Evolutionary conservation across 64 coral and sea anemone species (phyloP).

Genomic region (Dendrophyllia cribrosa): DNA sequence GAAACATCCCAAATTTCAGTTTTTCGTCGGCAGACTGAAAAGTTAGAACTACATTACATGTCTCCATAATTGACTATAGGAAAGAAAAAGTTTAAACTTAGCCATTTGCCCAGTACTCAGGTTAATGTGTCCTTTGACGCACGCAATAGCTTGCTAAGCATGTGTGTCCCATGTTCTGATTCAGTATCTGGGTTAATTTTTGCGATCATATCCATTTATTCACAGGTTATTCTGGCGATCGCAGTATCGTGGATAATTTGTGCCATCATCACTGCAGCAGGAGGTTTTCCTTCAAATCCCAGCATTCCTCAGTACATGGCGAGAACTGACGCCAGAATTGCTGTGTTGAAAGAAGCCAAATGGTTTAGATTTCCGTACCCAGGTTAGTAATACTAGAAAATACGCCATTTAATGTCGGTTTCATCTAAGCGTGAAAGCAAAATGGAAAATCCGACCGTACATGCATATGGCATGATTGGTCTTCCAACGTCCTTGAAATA

Average conservation of each 20-base stretch:
- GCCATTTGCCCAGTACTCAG: too few species aligned
- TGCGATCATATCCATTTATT: too few species aligned
- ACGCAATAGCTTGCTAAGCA: background rate
- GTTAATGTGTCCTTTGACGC: too few species aligned
- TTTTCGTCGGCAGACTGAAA: too few species aligned
- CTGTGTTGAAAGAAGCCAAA: conserved; percentile 42
- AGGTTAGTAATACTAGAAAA: background rate
- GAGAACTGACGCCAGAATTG: conserved; percentile 19
- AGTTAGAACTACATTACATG: too few species aligned
- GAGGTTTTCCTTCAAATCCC: conserved; percentile 14
- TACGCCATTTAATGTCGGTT: background rate
- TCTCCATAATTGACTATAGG: too few species aligned
- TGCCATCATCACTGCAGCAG: conserved; percentile 44
- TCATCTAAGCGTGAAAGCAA: background rate
- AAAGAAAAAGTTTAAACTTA: too few species aligned
- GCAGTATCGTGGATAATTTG: conserved; percentile 37
- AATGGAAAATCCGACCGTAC: background rate
- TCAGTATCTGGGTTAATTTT: too few species aligned
- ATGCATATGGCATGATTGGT: background rate
- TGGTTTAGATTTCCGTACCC: conserved; percentile 70
- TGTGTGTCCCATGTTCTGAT: too few species aligned
- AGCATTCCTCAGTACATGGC: conserved; percentile 21
- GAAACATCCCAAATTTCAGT: too few species aligned
- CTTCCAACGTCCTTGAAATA: too few species aligned
- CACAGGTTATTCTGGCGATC: conserved; percentile 53